Conservation (phyloP, 2,113 vertebrate species). For the Hippocampus guttulatus region DNA sequence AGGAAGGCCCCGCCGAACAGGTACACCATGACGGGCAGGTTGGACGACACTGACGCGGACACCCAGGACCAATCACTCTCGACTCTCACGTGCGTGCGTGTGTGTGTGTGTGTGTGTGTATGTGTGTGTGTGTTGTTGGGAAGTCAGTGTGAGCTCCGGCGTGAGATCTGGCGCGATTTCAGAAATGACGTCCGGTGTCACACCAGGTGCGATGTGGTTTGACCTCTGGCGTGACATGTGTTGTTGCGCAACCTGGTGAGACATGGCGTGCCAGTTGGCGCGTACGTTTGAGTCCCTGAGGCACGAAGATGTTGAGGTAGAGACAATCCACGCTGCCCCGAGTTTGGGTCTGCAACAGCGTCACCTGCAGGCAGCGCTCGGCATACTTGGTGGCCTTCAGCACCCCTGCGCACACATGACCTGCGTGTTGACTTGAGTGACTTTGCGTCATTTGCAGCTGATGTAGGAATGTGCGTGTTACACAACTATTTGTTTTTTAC, state of each 20-base stretch:
- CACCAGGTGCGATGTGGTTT: not conserved
- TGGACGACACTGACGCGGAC: conserved; percentile 34
- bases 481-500: no score
- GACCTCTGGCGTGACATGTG: not conserved
- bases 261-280: not conserved
- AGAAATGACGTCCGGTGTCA: not conserved
- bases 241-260: not conserved
- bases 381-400: conserved; percentile 40
- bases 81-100: not conserved
- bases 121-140: conserved; percentile 3
- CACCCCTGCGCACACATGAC: conserved; percentile 32
- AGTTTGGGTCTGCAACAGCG: conserved; percentile 54
- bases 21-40: conserved; percentile 62
- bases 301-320: conserved; percentile 63
- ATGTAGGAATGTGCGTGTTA: no score
- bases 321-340: conserved; percentile 61
- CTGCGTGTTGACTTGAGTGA: no score
- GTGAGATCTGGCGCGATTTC: not conserved
- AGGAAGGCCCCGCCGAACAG: conserved; percentile 63
- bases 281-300: conserved; percentile 44
- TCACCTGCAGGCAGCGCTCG: conserved; percentile 60
- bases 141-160: not conserved
- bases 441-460: no score
- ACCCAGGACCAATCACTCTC: no score
- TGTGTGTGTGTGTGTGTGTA: not conserved